Conservation (phyloP, 2,888 invertebrate genomes). For the Trachelus tabidus region DNA sequence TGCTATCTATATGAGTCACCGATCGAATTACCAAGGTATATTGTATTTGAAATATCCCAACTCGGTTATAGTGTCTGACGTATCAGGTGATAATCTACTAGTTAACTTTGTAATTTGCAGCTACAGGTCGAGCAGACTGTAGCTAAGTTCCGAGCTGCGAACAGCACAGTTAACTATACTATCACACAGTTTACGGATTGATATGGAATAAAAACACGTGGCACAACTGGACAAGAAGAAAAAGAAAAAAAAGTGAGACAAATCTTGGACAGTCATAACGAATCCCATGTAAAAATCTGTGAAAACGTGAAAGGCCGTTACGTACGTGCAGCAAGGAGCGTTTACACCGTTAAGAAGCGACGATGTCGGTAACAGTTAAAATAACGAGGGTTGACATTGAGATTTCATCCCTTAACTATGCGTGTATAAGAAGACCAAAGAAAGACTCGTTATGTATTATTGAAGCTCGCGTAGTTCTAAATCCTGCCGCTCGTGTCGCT, state of each 20-base stretch:
- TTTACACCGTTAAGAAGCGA: background rate
- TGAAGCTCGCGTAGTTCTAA: background rate
- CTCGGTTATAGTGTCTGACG: background rate
- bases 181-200: background rate
- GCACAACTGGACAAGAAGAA: background rate
- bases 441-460: background rate
- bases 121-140: background rate
- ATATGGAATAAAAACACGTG: background rate
- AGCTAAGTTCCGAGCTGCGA: background rate
- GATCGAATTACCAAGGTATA: background rate
- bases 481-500: background rate
- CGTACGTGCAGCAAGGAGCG: background rate
- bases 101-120: background rate
- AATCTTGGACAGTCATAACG: background rate
- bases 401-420: background rate
- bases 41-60: background rate
- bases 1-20: background rate
- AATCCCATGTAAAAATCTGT: no score
- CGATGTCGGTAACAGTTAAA: background rate
- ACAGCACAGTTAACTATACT: background rate
- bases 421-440: background rate
- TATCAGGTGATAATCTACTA: background rate
- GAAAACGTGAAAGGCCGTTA: background rate
- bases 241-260: background rate
- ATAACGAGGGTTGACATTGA: background rate